Evolutionary conservation across 1,140 invertebrate genomes (phyloP), one percentile per base, ranked within the genome.

Genomic region (Daktulosphaira vitifoliae): DNA sequence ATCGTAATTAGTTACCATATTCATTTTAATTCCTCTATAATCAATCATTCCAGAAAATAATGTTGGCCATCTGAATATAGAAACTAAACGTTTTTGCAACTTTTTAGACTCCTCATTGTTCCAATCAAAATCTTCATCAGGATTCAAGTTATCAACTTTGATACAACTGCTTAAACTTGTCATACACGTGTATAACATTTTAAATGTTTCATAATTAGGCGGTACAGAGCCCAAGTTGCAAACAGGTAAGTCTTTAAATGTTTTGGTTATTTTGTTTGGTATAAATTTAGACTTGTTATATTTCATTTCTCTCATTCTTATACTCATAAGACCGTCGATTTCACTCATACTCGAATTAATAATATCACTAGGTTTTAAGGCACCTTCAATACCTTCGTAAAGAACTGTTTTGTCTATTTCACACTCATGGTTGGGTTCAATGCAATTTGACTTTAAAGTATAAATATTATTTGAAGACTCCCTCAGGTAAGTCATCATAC

Each of bases 141-240:
- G 25, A 22, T 33, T 26, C 16, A 15, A 42, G 9, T 13, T 3
- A 26, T 62, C 22, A 5, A 3, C 16, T 48, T 48, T 62, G 2
- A 62, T 11, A 33, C 25, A 6, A 16, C 20, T 18, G 29, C 23
- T 33, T 4, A 62, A 3, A 62, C 16, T n/a, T 8, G 42, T 46
- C 1, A 20, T 8, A n/a, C 29, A 62, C 15, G 25, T 33, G 26
- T 48, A 22, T 11, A 62, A 33, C 26, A 62, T 62, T 62, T 18
- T 62, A 46, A 62, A 62, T n/a, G 56, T 62, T 18, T 62, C 56
- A 23, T 29, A 33, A 22, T 62, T 62, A 46, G 56, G 56, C 3
- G 56, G 56, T 5, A 62, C 25, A 29, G 56, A 62, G 20, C 56
- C 56, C 44, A 62, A 46, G 4, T 1, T 29, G 9, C 29, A 8